Evolutionary conservation across 2,888 invertebrate genomes (phyloP), one percentile per base, ranked within the genome.

Genomic region (Drosophila dives): DNA sequence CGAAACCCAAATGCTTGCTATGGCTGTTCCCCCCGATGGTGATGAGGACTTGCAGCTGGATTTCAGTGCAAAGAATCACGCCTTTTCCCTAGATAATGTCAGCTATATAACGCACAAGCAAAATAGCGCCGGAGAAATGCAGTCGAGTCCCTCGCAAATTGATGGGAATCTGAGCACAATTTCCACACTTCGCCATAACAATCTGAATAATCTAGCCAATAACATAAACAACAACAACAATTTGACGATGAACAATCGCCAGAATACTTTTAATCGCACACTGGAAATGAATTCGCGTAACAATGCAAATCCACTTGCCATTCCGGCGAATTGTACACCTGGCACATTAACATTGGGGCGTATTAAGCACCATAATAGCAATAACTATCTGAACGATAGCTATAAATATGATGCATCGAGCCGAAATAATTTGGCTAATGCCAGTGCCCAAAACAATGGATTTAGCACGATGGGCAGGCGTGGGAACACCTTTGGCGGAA

Each of bases 1-100:
- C 92, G 98, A 99, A 93, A 98, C 98, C 0, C 98, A 98, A 95
- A 95, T 98, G 49, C 94, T 98, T 3, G 97, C 98, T 80, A 98
- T 98, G 98, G 97, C 97, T 75, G 98, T 98, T 3, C 96, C 96
- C 0, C 95, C 97, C 3, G 98, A 98, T 85, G 97, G 96, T 75
- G 95, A 95, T 72, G 96, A 96, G 81, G 97, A 97, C 91, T 92
- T 97, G 40, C 97, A 97, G 91, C 93, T 97, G 64, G 97, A 97
- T 92, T 97, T 97, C 91, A 97, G 97, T 92, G 96, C 96, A 81
- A 96, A 96, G 89, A 97, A 97, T 92, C 97, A 97, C 90, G 97
- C 97, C 0, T 97, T 97, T 91, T 97, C 96, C 79, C 94, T 98
- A 88, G 97, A 98, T 89, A 97, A 97, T 90, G 97, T 98, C 65